Conservation (phyloP, 2,797 vertebrate genomes). For the Sebastes umbrosus region DNA sequence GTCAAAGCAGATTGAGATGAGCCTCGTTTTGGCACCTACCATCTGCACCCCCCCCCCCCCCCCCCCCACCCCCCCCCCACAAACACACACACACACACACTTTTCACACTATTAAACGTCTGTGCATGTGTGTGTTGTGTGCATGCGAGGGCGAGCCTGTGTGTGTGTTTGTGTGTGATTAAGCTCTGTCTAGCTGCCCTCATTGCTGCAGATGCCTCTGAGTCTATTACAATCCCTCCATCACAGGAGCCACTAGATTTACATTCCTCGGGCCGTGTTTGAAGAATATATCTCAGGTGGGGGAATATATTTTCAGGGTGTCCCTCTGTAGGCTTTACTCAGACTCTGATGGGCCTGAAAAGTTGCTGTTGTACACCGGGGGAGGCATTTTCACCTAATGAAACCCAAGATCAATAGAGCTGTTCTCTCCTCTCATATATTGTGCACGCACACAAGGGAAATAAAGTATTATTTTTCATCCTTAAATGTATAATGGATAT, state of each 20-base stretch:
- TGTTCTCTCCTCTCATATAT: slow-evolving; percentile 78
- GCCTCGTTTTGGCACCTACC: slow-evolving; percentile 57
- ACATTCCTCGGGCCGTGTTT: slow-evolving; percentile 77
- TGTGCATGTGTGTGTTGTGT: slow-evolving; percentile 49
- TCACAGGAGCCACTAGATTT: slow-evolving; percentile 77
- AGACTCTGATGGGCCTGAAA: slow-evolving; percentile 73
- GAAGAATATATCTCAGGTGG: slow-evolving; percentile 81
- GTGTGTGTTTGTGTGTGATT: slow-evolving; percentile 67
- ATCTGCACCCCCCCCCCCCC: slow-evolving; percentile 28
- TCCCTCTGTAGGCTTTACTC: slow-evolving; percentile 70
- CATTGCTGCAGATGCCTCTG: slow-evolving; percentile 64
- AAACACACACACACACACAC: not conserved
- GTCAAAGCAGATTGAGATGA: slow-evolving; percentile 66
- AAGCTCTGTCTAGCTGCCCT: slow-evolving; percentile 62
- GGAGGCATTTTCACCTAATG: slow-evolving; percentile 83
- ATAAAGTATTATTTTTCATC: slow-evolving; percentile 83
- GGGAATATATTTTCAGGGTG: slow-evolving; percentile 72
- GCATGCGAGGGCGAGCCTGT: slow-evolving; percentile 22
- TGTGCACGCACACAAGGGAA: slow-evolving; percentile 82
- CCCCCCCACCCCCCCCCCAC: not conserved
- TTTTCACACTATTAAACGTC: slow-evolving; percentile 69
- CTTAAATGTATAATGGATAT: slow-evolving; percentile 84
- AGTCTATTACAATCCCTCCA: slow-evolving; percentile 78
- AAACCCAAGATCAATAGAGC: slow-evolving; percentile 83
- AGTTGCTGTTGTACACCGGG: slow-evolving; percentile 74